A percentile compares a stretch with the other conserved stretches of the same genome.
phyloP scores from a whole-genome alignment of 92 coral and sea anemone species.

The Heteractis magnifica region DNA sequence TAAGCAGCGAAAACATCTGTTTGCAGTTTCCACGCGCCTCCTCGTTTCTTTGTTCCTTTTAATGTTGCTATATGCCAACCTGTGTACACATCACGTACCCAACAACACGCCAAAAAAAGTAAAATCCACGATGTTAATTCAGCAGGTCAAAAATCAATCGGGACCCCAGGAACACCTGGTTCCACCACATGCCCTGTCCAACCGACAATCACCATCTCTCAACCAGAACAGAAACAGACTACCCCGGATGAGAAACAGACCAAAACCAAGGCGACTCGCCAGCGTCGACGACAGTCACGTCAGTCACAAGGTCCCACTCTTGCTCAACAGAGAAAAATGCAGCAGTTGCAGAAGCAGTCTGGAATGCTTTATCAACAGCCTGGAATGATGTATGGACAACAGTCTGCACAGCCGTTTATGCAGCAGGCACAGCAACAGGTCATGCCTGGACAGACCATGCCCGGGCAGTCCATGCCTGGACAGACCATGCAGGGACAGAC shows the following conservation, averaged over 20 bases:
- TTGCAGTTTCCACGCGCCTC: no score
- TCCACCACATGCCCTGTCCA: constrained; percentile 37
- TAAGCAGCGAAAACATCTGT: no score
- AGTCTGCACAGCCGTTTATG: constrained; percentile 36
- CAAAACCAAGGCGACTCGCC: constrained; percentile 51
- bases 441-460: constrained; percentile 20
- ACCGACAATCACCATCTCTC: constrained; percentile 33
- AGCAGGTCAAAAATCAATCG: constrained; percentile 48
- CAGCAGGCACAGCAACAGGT: constrained; percentile 34
- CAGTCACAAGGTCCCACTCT: constrained; percentile 38
- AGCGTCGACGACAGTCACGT: constrained; percentile 44
- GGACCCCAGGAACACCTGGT: constrained; percentile 60
- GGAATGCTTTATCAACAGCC: constrained; percentile 41
- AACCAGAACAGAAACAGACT: constrained; percentile 42
- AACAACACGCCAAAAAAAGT: no score
- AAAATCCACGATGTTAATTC: neutral
- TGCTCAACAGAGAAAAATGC: constrained; percentile 57
- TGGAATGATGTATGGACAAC: constrained; percentile 57
- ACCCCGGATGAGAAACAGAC: constrained; percentile 60
- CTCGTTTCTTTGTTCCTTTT: no score
- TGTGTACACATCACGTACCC: no score
- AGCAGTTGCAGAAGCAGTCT: constrained; percentile 48
- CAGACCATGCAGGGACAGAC: constrained; percentile 12
- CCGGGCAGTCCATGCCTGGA: constrained; percentile 23
- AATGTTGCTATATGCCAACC: no score